Conservation (phyloP, 2,797 vertebrate species). For the Hybognathus amarus region DNA sequence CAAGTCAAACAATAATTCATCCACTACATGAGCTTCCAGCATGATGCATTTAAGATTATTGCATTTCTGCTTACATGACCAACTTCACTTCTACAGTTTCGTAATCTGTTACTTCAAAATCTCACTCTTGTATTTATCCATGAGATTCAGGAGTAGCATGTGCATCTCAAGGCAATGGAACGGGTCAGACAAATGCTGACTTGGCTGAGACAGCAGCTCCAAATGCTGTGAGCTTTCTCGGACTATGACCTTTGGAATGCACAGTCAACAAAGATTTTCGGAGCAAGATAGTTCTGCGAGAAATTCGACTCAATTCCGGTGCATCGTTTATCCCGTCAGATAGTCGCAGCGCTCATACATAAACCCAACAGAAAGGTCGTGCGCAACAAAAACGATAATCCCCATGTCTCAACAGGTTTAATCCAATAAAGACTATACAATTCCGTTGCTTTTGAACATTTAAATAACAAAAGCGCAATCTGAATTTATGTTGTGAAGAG, state of each 20-base stretch:
- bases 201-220: conserved; percentile 69
- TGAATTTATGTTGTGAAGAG: conserved; percentile 16
- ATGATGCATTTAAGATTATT: conserved; percentile 7
- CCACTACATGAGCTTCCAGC: not conserved
- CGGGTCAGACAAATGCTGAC: conserved; percentile 77
- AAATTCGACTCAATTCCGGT: not conserved
- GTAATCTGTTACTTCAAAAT: conserved; percentile 8
- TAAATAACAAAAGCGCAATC: conserved; percentile 6
- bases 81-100: not conserved
- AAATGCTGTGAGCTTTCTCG: conserved; percentile 63
- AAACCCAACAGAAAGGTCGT: not conserved
- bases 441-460: not conserved
- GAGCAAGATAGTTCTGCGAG: conserved; percentile 27
- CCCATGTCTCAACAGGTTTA: not conserved
- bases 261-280: conserved; percentile 64
- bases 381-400: not conserved
- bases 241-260: conserved; percentile 74
- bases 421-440: not conserved
- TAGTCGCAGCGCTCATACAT: not conserved
- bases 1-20: not conserved
- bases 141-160: conserved; percentile 57
- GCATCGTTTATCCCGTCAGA: not conserved
- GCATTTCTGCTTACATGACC: conserved; percentile 3
- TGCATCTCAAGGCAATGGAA: conserved; percentile 67
- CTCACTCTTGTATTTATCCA: conserved; percentile 10